Evolutionary conservation across 2,113 vertebrate species (phyloP).

Genomic region (Lethenteron reissneri): DNA sequence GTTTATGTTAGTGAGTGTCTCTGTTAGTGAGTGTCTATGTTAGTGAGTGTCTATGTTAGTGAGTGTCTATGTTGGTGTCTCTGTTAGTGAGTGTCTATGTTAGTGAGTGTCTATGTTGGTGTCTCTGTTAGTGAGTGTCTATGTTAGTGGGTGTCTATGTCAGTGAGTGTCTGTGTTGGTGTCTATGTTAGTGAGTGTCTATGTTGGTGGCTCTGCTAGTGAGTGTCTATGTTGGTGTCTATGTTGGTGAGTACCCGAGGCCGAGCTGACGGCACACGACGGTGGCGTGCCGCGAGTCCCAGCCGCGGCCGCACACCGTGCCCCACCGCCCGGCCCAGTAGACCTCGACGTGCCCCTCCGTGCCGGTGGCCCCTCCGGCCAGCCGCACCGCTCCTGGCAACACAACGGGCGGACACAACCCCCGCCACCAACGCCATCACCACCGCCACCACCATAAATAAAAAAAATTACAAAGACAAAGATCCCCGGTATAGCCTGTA

Average conservation of each 20-base stretch:
- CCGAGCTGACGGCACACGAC: slow-evolving; percentile 63
- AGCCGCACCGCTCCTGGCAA: slow-evolving; percentile 19
- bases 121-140: no score
- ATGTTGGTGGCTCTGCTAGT: background rate
- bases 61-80: no score
- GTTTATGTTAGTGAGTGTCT: no score
- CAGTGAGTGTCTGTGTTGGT: background rate
- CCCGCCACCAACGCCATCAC: no score
- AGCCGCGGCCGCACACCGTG: slow-evolving; percentile 43
- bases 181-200: background rate
- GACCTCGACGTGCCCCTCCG: slow-evolving; percentile 33
- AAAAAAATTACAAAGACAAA: no score
- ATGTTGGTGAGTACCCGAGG: slow-evolving; percentile 27
- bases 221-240: background rate
- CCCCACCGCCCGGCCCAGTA: slow-evolving; percentile 56
- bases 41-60: no score
- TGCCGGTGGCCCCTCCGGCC: slow-evolving; percentile 26
- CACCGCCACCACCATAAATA: no score
- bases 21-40: no score
- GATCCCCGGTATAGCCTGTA: no score
- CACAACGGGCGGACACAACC: background rate
- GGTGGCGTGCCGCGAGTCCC: slow-evolving; percentile 52
- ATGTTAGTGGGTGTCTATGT: background rate
- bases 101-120: no score
- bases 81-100: no score